Evolutionary conservation across 2,113 vertebrate genomes (phyloP), one percentile per base, ranked within the genome.

Genomic region (Psophia crepitans): DNA sequence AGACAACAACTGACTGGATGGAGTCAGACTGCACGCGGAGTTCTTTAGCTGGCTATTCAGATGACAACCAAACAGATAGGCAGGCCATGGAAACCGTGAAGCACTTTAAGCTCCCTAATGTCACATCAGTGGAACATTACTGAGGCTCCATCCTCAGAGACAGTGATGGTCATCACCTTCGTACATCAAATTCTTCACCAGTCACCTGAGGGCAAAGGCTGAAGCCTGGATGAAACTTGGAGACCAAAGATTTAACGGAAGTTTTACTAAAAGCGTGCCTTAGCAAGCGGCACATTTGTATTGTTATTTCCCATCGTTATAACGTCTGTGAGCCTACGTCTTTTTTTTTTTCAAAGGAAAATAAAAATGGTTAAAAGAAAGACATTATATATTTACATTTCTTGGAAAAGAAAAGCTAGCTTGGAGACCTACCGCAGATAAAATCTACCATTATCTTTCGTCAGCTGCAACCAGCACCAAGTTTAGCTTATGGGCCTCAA

Each of bases 381-480:
- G 12, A 9, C 24, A 75, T 51, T 49, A 51, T 46, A 32, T 27
- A 5, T 53, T 88, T 35, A 24, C 8, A 43, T 77, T 65, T 74
- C 49, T 77, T 44, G 37, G 60, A 78, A 93, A 46, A 70, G 13
- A 69, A 82, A 90, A 90, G 24, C 48, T 75, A 32, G 8, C 46
- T 65, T 86, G 54, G 68, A 90, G 35, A 86, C 12, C 12, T 57
- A 39, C 24, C 69, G 51, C 8, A 23, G 28, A n/a, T 63, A 78
- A 92, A 86, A 87, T 66, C 28, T 61, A 71, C 18, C 49, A 89
- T 68, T 75, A 39, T 43, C 49, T 65, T 93, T n/a, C 39, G 24
- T 63, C 88, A 69, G 53, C 30, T 81, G 49, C 26, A 84, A 48
- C 10, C 33, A 92, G 49, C 9, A 5, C 15, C n/a, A 53, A 74